Evolutionary conservation across 2,113 vertebrate genomes (phyloP), one percentile per base, ranked within the genome.

Genomic region (Callipepla squamata): DNA sequence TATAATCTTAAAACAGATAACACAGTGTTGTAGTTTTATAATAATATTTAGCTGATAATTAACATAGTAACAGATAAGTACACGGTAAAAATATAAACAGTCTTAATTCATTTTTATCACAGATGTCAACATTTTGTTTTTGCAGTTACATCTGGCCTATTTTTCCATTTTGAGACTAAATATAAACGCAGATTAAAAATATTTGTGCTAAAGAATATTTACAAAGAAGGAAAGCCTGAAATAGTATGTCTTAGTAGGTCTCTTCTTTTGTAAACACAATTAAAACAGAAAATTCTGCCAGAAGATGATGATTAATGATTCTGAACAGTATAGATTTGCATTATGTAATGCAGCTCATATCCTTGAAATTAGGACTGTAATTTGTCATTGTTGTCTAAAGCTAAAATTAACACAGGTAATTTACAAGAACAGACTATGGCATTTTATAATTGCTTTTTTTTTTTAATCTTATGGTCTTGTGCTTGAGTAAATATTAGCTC

Each of bases 341-440:
- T 87, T 96, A 94, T 94, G 85, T 90, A 94, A 96, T 95, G 90
- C 44, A 78, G 79, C 87, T 94, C 66, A 61, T 95, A 84, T 86
- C 79, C 82, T 78, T 90, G 80, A 94, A 93, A 89, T 85, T 85
- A 95, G 74, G 57, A 87, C 77, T 94, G 87, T 77, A 93, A 95
- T 96, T 96, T 94, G 89, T 96, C 92, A 95, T 45, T 95, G 87
- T 93, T 95, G 53, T 92, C 63, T 90, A 63, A 67, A 51, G 80
- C 80, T 94, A 93, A 93, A 95, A 95, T 96, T 92, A 89, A 68
- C 96, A 79, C 34, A 90, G 34, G 61, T 82, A 91, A 91, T 95
- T 93, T 93, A 69, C 89, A 93, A 83, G 74, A 96, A 91, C 70
- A 94, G 85, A 96, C 85, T 79, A 47, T 69, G 85, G 75, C 76